phyloP scores from a whole-genome alignment of 2,113 vertebrate species.

The Aleadryas rufinucha region DNA sequence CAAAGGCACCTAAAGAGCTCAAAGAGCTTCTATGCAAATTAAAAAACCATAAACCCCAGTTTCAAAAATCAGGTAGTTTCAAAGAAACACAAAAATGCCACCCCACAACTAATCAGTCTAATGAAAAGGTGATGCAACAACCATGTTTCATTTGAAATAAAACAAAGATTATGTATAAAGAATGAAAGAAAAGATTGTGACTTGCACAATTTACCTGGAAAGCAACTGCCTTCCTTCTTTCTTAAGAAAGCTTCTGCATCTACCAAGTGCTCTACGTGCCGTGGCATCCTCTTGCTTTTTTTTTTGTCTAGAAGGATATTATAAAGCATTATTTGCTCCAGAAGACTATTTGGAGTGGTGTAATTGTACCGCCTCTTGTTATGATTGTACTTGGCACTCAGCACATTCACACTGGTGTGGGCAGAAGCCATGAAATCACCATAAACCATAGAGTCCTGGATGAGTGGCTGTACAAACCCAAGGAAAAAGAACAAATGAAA shows the following conservation, averaged over 20 bases:
- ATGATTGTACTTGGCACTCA: constrained; percentile 75
- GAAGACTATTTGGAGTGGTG: constrained; percentile 82
- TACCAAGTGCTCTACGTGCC: constrained; percentile 73
- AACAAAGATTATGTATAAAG: background rate
- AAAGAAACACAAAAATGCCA: background rate
- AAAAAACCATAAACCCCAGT: accelerated
- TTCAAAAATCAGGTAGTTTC: background rate
- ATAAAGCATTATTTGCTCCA: constrained; percentile 82
- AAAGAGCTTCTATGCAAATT: accelerated
- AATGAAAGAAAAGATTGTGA: background rate
- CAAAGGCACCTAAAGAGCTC: background rate
- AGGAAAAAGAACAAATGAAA: constrained; percentile 60
- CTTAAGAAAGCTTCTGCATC: constrained; percentile 73
- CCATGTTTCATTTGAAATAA: background rate
- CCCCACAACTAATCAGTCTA: background rate
- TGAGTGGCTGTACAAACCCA: constrained; percentile 74
- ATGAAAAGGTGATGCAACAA: background rate
- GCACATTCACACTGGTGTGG: constrained; percentile 77
- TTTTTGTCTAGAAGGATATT: constrained; percentile 79
- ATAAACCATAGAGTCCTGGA: constrained; percentile 67
- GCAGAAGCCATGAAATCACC: constrained; percentile 83
- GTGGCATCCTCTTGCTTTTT: constrained; percentile 70
- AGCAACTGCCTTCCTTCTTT: constrained; percentile 53
- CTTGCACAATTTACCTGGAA: constrained; percentile 71
- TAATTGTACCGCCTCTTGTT: constrained; percentile 81